A percentile compares a stretch with the other conserved stretches of the same genome.
phyloP scores from a whole-genome alignment of 2,113 vertebrate species.

The Prinia subflava region DNA sequence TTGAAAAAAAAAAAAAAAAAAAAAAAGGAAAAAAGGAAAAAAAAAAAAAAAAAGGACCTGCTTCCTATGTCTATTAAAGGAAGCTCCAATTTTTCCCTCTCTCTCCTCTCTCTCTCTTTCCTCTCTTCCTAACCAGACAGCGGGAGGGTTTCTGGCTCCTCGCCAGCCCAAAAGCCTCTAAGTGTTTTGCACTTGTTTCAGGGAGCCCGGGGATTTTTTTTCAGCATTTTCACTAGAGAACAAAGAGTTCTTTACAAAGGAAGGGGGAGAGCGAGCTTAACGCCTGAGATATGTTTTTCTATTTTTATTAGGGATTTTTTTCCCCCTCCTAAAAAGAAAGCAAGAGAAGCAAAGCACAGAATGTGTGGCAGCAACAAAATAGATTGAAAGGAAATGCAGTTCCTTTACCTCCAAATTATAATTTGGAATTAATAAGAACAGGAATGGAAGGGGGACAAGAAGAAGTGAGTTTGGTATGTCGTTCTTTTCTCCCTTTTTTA shows the following conservation, averaged over 20 bases:
- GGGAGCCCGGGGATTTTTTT: slow-evolving; percentile 82
- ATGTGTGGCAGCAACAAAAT: slow-evolving; percentile 74
- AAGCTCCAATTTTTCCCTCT: slow-evolving; percentile 70
- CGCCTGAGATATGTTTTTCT: slow-evolving; percentile 79
- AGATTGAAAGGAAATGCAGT: slow-evolving; percentile 70
- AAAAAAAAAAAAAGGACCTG: slow-evolving; percentile 55
- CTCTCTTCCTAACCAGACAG: slow-evolving; percentile 79
- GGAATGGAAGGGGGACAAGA: slow-evolving; percentile 60
- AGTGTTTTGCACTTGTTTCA: slow-evolving; percentile 85
- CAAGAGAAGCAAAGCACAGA: slow-evolving; percentile 68
- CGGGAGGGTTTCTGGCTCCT: slow-evolving; percentile 80
- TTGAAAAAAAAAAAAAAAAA: slow-evolving; percentile 27
- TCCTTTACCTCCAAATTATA: slow-evolving; percentile 61
- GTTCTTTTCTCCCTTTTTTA: slow-evolving; percentile 60
- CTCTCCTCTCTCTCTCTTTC: slow-evolving; percentile 47
- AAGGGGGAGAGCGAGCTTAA: slow-evolving; percentile 74
- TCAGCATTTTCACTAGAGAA: slow-evolving; percentile 84
- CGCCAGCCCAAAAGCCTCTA: slow-evolving; percentile 84
- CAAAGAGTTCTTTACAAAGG: slow-evolving; percentile 83
- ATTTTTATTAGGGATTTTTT: slow-evolving; percentile 75
- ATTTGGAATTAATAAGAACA: slow-evolving; percentile 63
- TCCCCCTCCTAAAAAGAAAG: slow-evolving; percentile 53
- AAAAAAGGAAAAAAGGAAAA: background rate
- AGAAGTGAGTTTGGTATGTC: slow-evolving; percentile 71
- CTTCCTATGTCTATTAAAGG: slow-evolving; percentile 79